phyloP scores from a whole-genome alignment of 2,113 vertebrate species.

The Sylvietta virens region DNA sequence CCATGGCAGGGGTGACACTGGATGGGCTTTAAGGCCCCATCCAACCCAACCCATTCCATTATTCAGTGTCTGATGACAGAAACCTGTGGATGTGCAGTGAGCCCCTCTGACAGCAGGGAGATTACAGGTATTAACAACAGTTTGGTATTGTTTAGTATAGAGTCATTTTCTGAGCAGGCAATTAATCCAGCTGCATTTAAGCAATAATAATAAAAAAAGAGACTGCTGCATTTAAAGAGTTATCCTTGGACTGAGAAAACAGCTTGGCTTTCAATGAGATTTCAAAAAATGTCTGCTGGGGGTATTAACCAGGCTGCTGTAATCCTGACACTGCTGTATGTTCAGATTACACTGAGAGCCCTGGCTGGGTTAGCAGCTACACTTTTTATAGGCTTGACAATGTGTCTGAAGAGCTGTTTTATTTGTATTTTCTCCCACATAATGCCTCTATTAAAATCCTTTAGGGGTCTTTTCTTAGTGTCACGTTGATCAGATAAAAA shows the following conservation, averaged over 20 bases:
- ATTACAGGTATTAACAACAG: slow-evolving; percentile 41
- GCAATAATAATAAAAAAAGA: not conserved
- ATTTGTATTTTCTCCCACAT: not conserved
- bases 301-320: not conserved
- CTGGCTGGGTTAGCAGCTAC: not conserved
- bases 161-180: slow-evolving; percentile 53
- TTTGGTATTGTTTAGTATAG: slow-evolving; percentile 41
- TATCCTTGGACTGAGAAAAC: not conserved
- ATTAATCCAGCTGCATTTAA: slow-evolving; percentile 50
- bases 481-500: not conserved
- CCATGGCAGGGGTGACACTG: not conserved
- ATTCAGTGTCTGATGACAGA: not conserved
- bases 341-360: not conserved
- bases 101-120: not conserved
- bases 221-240: not conserved
- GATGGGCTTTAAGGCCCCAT: fast-evolving
- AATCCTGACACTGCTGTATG: not conserved
- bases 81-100: not conserved
- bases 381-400: not conserved
- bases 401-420: not conserved
- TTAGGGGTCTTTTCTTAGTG: not conserved
- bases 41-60: not conserved
- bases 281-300: not conserved
- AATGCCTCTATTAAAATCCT: not conserved
- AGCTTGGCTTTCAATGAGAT: not conserved